A percentile compares a stretch with the other conserved stretches of the same genome.
These are phyloP conservation scores for Sorex araneus DNA, from an alignment of 2,113 vertebrate genomes.

Conservation along the genomic window DNA sequence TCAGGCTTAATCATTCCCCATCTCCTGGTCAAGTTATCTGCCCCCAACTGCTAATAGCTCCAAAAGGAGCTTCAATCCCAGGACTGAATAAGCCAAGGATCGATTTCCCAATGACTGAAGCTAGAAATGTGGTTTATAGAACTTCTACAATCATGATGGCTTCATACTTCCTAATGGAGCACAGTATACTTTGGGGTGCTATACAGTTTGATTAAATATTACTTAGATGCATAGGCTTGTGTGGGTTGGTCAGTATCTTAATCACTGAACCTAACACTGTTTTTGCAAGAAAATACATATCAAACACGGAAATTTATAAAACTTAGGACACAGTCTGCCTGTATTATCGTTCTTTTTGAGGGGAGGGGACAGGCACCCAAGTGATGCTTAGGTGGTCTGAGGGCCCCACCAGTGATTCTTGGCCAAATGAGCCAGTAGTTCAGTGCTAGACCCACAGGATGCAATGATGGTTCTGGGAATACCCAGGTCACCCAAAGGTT, in stretches of 20 bases:
- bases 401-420: too few relatives aligned
- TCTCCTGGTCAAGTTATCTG: background rate
- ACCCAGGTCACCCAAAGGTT: too few relatives aligned
- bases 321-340: slow-evolving; percentile 37
- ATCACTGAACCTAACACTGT: background rate
- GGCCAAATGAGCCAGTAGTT: too few relatives aligned
- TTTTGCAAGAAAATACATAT: slow-evolving; percentile 39
- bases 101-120: background rate
- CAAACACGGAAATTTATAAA: slow-evolving; percentile 37
- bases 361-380: too few relatives aligned
- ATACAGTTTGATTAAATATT: too few relatives aligned
- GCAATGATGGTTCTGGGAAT: too few relatives aligned
- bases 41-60: background rate
- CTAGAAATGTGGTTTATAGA: background rate
- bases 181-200: background rate
- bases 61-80: background rate
- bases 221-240: background rate
- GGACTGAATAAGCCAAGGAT: slow-evolving; percentile 33
- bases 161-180: background rate
- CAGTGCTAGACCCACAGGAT: too few relatives aligned
- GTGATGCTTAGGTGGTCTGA: too few relatives aligned
- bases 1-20: background rate
- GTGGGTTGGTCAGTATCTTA: background rate
- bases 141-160: background rate
- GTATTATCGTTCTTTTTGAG: background rate